Conservation (phyloP, 92 coral and sea anemone genomes). For the Galaxea fascicularis region DNA sequence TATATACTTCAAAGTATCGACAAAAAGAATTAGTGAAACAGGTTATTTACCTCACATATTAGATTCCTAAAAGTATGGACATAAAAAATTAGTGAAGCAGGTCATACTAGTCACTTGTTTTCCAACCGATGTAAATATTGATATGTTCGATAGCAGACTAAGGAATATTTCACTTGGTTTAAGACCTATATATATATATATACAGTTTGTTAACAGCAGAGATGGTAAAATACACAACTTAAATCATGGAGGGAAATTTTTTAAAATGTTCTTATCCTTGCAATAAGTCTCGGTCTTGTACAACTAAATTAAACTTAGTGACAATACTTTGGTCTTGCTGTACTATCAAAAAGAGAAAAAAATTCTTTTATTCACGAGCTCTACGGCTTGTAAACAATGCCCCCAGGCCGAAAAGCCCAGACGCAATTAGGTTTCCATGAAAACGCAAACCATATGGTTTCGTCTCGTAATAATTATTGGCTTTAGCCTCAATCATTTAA, state of each 20-base stretch:
- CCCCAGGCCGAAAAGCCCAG: slow-evolving; percentile 28
- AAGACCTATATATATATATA: not conserved
- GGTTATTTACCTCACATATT: not conserved
- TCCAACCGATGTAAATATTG: not conserved
- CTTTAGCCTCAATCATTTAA: not conserved
- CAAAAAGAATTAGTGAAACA: not conserved
- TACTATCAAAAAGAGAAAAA: not conserved
- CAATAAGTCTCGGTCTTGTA: not conserved
- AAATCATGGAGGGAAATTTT: not conserved
- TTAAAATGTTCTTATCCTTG: too few relatives aligned
- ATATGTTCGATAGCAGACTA: not conserved
- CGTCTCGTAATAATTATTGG: slow-evolving; percentile 7
- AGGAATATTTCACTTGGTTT: not conserved
- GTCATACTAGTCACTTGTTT: not conserved
- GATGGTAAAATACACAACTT: too few relatives aligned
- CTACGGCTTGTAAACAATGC: slow-evolving; percentile 42
- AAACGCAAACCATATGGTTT: slow-evolving; percentile 24
- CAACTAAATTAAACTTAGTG: not conserved
- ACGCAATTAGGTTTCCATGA: slow-evolving; percentile 29
- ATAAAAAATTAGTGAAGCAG: too few relatives aligned
- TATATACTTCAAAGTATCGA: not conserved
- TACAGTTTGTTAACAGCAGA: not conserved
- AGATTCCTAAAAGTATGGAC: not conserved
- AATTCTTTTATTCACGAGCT: not conserved
- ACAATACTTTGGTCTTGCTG: not conserved